Evolutionary conservation across 2,113 vertebrate species (phyloP).

Genomic region (Pleuronectes platessa): DNA sequence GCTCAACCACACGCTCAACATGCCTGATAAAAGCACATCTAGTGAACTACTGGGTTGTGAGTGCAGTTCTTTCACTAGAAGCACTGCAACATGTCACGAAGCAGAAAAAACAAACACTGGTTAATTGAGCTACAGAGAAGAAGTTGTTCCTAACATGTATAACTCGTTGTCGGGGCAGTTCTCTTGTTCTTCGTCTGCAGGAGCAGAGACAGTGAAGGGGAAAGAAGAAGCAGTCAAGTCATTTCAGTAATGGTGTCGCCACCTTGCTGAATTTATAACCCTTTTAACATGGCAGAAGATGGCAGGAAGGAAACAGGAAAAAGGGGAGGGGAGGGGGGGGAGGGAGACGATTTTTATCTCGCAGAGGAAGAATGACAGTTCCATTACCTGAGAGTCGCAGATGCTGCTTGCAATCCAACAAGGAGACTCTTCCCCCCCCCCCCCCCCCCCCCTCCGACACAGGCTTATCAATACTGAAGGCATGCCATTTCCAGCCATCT

Average conservation of each 20-base stretch:
- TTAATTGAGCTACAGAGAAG: constrained; percentile 16
- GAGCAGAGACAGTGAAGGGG: constrained; percentile 17
- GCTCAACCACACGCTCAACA: no score
- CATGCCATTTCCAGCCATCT: constrained; percentile 60
- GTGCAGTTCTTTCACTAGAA: neutral
- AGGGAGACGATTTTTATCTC: constrained; percentile 71
- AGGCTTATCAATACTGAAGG: constrained; percentile 77
- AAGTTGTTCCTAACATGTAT: neutral
- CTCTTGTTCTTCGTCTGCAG: neutral
- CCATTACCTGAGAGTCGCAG: constrained; percentile 78
- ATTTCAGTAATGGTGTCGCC: constrained; percentile 71
- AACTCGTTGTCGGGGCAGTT: neutral
- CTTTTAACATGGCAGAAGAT: constrained; percentile 69
- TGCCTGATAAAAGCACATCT: neutral
- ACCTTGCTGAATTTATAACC: constrained; percentile 73
- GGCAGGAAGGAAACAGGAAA: constrained; percentile 57
- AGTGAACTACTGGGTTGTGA: neutral
- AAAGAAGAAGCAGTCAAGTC: constrained; percentile 26
- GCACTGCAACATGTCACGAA: neutral
- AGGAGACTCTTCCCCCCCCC: constrained; percentile 44
- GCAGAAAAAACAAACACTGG: neutral
- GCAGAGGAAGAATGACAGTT: constrained; percentile 81
- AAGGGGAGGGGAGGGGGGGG: constrained; percentile 17
- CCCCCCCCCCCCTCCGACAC: constrained; percentile 24
- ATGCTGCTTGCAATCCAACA: constrained; percentile 72